Base-by-base conservation (phyloP, 2,888 invertebrate species). In the Helleia helle region DNA sequence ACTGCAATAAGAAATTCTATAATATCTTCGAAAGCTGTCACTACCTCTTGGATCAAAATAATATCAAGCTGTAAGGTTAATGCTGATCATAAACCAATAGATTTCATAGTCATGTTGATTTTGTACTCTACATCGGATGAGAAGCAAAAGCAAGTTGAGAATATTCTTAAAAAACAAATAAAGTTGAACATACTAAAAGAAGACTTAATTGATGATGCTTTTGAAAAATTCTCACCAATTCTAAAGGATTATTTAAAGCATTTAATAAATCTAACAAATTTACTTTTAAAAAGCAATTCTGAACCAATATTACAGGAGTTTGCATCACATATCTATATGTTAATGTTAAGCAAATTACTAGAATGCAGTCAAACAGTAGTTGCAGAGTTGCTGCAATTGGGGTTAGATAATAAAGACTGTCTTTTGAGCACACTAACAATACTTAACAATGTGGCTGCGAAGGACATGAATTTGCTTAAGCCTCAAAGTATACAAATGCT, bases 21-120 rank as follows among this genome's bases (percentile, higher is more conserved):
- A 46, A 58, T 87, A 5, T 79, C 86, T 28, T 87, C 87, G 4
- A 90, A 88, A 65, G 58, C 67, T 15, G 70, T 88, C 49, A 70
- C 79, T 1, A 87, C 88, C 54, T 76, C 86, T 18, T 89, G 90
- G 83, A 52, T 89, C 1, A 86, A 86, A 56, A 71, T 87, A n/a
- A 71, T 90, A 44, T 79, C 83, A 38, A 69, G 62, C 40, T 80
- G 87, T 40, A 86, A 85, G 59, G 48, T 62, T 1, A 64, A 59
- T 40, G 67, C 79, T 27, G 87, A 88, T 43, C 86, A 89, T 46
- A 90, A 89, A 70, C 86, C 91, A 1, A 81, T 93, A 45, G 93
- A 93, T 70, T 76, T 92, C 38, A 69, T 91, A 11, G 75, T 92
- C 47, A 63, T 93, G 11, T 60, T 91, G n/a, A 83, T 91, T 51